phyloP scores from a whole-genome alignment of 2,888 invertebrate genomes.

The Ametastegia equiseti region DNA sequence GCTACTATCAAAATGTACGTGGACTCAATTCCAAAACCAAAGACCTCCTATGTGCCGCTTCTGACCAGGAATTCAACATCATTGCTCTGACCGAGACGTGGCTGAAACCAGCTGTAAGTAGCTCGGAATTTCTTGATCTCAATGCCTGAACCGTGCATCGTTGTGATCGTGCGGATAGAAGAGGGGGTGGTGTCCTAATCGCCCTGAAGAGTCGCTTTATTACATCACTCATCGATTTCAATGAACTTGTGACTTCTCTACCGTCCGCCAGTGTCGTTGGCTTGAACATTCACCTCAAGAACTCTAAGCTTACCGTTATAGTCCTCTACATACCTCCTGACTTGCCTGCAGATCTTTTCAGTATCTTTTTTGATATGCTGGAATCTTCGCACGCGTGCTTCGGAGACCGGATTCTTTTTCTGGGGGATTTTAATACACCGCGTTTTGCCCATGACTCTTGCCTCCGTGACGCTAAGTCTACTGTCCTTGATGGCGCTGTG shows the following conservation, averaged over 20 bases:
- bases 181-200: background rate
- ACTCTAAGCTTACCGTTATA: background rate
- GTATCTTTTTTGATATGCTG: background rate
- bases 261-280: background rate
- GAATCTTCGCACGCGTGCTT: background rate
- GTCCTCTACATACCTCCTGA: background rate
- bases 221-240: background rate
- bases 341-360: background rate
- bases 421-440: background rate
- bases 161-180: background rate
- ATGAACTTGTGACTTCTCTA: background rate
- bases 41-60: background rate
- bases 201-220: background rate
- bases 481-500: background rate
- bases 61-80: background rate
- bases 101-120: background rate
- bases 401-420: background rate
- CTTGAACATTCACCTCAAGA: background rate
- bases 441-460: background rate
- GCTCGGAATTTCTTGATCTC: background rate
- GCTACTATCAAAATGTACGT: background rate
- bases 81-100: background rate
- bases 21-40: background rate
- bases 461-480: background rate
- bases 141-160: background rate